Percentiles rank a stretch among this genome's conserved stretches.
These are phyloP conservation scores for Mamestra brassicae DNA, from an alignment of 2,888 invertebrate species.

Conservation along the genomic window DNA sequence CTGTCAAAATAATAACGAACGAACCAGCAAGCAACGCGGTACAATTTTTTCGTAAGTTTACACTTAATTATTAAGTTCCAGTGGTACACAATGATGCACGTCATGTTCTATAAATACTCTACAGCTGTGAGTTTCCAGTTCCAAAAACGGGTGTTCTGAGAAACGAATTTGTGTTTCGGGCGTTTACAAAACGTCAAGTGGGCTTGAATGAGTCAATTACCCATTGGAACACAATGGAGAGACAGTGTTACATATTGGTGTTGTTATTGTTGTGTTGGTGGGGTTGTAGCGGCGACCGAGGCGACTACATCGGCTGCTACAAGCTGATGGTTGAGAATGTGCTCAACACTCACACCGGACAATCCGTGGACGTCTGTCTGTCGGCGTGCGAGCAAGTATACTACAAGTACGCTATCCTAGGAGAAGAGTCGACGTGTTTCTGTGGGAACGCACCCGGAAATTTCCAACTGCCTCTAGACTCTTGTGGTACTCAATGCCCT, in stretches of 20 bases:
- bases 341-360: slow-evolving; percentile 86
- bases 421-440: slow-evolving; percentile 86
- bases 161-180: slow-evolving; percentile 52
- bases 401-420: slow-evolving; percentile 86
- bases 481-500: slow-evolving; percentile 91
- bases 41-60: slow-evolving; percentile 36
- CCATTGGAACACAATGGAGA: slow-evolving; percentile 80
- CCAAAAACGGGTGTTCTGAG: slow-evolving; percentile 42
- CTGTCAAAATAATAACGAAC: slow-evolving; percentile 66
- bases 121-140: slow-evolving; percentile 36
- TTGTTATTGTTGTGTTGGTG: slow-evolving; percentile 68
- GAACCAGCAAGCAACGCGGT: slow-evolving; percentile 51
- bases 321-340: slow-evolving; percentile 79
- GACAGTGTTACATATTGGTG: slow-evolving; percentile 67
- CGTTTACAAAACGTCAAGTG: slow-evolving; percentile 67
- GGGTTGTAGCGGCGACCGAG: slow-evolving; percentile 77
- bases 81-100: slow-evolving; percentile 42
- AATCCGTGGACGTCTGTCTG: slow-evolving; percentile 86
- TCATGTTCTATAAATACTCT: slow-evolving; percentile 51
- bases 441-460: slow-evolving; percentile 85
- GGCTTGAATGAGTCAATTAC: slow-evolving; percentile 74
- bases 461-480: slow-evolving; percentile 82
- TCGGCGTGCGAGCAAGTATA: slow-evolving; percentile 87
- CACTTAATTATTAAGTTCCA: slow-evolving; percentile 22
- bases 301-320: slow-evolving; percentile 87